phyloP scores from a whole-genome alignment of 2,113 vertebrate genomes.

The Pterocles orientalis region DNA sequence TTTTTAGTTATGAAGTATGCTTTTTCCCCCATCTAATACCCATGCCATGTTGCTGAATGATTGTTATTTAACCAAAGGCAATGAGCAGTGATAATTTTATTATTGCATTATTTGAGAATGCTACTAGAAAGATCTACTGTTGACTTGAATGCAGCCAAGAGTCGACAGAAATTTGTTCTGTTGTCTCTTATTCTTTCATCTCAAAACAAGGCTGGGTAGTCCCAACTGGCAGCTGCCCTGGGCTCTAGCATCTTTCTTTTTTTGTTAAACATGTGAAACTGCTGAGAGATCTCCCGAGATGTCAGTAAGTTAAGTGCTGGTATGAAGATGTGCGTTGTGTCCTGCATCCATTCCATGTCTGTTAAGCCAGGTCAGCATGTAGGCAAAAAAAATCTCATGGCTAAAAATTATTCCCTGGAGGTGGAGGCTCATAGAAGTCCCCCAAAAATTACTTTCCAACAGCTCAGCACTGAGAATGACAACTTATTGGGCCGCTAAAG shows the following conservation, averaged over 20 bases:
- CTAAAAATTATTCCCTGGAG: neutral
- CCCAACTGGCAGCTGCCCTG: slow-evolving; percentile 1
- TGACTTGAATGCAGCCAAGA: neutral
- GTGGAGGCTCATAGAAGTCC: neutral
- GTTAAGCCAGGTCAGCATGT: neutral
- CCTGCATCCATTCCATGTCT: neutral
- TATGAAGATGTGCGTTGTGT: neutral
- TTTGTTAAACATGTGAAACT: neutral
- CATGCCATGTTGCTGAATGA: neutral
- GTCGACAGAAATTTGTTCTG: neutral
- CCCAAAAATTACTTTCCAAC: neutral
- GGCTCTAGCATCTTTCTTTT: neutral
- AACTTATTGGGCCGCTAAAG: neutral
- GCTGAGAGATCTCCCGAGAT: neutral
- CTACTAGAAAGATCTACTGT: neutral
- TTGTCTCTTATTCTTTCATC: neutral
- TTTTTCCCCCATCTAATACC: neutral
- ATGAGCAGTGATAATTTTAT: neutral
- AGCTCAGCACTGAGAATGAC: neutral
- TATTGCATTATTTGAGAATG: neutral
- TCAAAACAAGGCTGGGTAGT: neutral
- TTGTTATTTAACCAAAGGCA: neutral
- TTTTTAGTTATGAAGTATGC: neutral
- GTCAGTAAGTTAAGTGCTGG: neutral
- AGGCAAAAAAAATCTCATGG: neutral